Base-by-base conservation (phyloP, 2,113 vertebrate species). In the Leucopsar rothschildi region DNA sequence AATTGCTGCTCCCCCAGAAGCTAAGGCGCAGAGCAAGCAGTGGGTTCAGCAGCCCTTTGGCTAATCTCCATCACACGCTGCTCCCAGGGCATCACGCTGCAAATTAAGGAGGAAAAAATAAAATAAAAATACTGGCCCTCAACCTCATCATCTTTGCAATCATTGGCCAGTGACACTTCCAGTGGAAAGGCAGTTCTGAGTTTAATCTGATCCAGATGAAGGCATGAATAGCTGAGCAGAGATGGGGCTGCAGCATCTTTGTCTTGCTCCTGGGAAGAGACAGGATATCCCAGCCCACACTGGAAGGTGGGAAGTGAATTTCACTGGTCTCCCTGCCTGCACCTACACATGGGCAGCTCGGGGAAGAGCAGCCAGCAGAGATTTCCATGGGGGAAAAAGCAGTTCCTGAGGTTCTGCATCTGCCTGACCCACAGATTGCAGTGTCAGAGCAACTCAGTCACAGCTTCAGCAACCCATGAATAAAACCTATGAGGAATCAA, bases 371-470 rank as follows among this genome's bases (percentile, higher is more conserved):
- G 24, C 27, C 55, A 82, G 47, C 23, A 69, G 40, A 50, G 61
- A 44, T 25, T 53, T 40, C 12, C 22, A 39, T 1, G 10, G 42
- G 31, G 31, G 7, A 19, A 82, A 35, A 39, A 47, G 20, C 27
- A 12, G 5, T 39, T 68, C 27, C n/a, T 3, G 5, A 63, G 27
- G 31, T 47, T 45, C 64, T 35, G 69, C 28, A 24, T 16, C 49
- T 0, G 0, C 17, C 66, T 0, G 2, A 37, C 29, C 15, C 15
- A 31, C 16, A 27, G 29, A 63, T 0, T 4, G 1, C 76, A 64
- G 23, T 9, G 1, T 1, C 47, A 87, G n/a, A 28, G 49, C 53
- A 39, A 29, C 49, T 33, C 12, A 12, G 22, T 22, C 12, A 45
- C 63, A 53, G 35, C 63, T 72, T 64, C 81, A 45, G 14, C 63